Conservation (phyloP, 2,113 vertebrate genomes). For the Misgurnus mizolepis region DNA sequence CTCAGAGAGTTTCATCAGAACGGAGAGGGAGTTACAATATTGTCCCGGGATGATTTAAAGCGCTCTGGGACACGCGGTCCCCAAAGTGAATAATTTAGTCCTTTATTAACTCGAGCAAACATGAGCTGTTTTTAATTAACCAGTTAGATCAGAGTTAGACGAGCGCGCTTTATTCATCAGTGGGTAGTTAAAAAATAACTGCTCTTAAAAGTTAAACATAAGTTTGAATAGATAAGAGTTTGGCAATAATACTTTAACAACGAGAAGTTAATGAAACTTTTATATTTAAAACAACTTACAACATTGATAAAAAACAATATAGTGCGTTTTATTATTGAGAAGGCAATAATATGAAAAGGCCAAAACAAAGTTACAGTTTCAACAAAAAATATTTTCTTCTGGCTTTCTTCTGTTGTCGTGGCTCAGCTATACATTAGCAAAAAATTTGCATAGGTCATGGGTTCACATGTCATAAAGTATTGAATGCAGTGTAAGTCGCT, state of each 20-base stretch:
- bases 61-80: constrained; percentile 69
- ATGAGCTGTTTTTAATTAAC: constrained; percentile 80
- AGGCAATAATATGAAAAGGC: no score
- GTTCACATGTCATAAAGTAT: no score
- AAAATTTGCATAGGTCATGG: no score
- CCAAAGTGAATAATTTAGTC: constrained; percentile 77
- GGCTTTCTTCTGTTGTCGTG: no score
- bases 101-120: constrained; percentile 78
- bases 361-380: no score
- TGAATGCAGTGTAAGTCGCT: no score
- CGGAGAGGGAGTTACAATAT: constrained; percentile 74
- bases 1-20: constrained; percentile 74
- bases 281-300: no score
- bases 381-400: no score
- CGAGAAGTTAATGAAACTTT: neutral
- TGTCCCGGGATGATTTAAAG: constrained; percentile 68
- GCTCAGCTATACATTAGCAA: no score
- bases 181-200: constrained; percentile 9
- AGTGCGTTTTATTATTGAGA: no score
- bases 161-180: constrained; percentile 34
- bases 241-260: neutral
- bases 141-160: constrained; percentile 55
- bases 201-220: constrained; percentile 1
- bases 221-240: neutral
- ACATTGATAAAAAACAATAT: no score